A percentile compares a stretch with the other conserved stretches of the same genome.
Conservation (phyloP, 2,797 vertebrate genomes). For the Tolypeutes matacus region DNA sequence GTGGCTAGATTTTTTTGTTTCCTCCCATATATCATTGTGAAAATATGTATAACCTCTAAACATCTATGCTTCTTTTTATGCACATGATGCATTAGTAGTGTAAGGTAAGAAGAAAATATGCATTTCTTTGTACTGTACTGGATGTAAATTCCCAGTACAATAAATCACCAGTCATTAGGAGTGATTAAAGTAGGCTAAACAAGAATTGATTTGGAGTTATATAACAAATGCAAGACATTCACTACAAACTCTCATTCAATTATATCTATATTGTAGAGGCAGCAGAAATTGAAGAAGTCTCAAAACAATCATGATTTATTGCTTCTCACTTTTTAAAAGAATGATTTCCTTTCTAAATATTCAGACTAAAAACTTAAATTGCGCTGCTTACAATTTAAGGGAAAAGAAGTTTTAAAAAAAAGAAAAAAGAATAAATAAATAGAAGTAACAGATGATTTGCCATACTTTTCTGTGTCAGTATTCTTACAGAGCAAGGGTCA, state of each 20-base stretch:
- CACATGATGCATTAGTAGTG: background rate
- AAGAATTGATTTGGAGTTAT: constrained; percentile 70
- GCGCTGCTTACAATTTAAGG: background rate
- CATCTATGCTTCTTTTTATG: background rate
- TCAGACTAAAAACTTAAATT: constrained; percentile 26
- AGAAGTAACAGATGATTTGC: background rate
- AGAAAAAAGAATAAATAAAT: background rate
- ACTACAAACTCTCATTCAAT: constrained; percentile 53
- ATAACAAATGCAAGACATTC: constrained; percentile 54
- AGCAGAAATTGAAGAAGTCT: constrained; percentile 55
- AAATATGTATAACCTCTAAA: constrained; percentile 52
- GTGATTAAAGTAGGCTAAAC: constrained; percentile 40
- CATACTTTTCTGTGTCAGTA: background rate
- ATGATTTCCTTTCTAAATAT: constrained; percentile 1
- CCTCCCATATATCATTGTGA: background rate
- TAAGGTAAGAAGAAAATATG: constrained; percentile 28
- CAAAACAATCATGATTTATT: background rate
- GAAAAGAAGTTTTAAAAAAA: background rate
- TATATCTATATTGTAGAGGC: constrained; percentile 24
- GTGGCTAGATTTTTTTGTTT: background rate
- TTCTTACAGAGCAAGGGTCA: background rate
- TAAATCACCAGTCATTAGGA: constrained; percentile 51
- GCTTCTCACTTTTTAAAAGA: background rate
- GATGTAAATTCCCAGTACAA: constrained; percentile 27
- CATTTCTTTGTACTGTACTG: background rate